Conservation (phyloP, 2,888 invertebrate genomes). For the Argyresthia goedartella region DNA sequence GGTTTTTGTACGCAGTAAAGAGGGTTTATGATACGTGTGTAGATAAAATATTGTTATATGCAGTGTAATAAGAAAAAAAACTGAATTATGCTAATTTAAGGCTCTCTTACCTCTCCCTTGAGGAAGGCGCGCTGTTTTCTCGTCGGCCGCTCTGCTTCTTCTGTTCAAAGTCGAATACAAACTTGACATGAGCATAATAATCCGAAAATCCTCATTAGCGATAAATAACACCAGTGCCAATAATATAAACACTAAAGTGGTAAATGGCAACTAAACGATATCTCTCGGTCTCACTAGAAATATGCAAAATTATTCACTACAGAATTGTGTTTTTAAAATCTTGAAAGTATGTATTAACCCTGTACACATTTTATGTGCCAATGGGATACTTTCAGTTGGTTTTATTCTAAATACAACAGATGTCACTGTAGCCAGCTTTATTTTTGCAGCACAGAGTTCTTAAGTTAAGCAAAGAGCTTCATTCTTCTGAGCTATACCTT, state of each 20-base stretch:
- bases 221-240: conserved; percentile 63
- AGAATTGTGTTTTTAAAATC: no score
- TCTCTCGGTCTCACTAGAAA: conserved; percentile 1
- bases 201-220: no score
- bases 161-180: conserved; percentile 45
- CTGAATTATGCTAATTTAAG: neutral
- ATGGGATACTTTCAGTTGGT: neutral
- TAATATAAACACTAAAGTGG: conserved; percentile 62
- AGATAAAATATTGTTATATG: no score
- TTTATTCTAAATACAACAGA: conserved; percentile 3
- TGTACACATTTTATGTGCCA: neutral
- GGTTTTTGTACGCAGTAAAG: no score
- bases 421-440: no score
- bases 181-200: conserved; percentile 11
- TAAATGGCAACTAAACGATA: conserved; percentile 52
- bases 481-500: no score
- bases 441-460: no score
- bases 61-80: neutral
- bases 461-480: no score
- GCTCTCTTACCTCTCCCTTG: conserved; percentile 41
- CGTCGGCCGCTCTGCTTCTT: conserved; percentile 58
- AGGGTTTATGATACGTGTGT: no score
- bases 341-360: neutral
- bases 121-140: conserved; percentile 45
- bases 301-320: neutral